Evolutionary conservation across 2,797 vertebrate genomes (phyloP), one percentile per base, ranked within the genome.

Genomic region (Mus minutoides): DNA sequence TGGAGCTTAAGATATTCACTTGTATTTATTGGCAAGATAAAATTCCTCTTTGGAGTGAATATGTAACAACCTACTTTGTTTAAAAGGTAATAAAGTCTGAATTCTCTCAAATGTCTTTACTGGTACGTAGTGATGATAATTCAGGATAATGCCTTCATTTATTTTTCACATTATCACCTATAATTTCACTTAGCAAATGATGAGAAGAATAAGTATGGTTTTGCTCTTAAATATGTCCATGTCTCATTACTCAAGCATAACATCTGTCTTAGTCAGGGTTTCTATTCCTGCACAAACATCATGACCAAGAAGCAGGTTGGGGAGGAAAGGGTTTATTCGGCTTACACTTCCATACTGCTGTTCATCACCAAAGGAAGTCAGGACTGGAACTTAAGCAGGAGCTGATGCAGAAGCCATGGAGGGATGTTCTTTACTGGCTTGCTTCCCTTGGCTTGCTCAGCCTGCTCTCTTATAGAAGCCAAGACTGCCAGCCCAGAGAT

Each of bases 21-120:
- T 87, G 89, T 98, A 98, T 98, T 98, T 98, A 98, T 97, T 97
- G 94, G 64, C 86, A 88, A 98, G 87, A 98, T 98, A 98, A 98
- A 98, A 97, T 90, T 97, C 90, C 93, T 98, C 83, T 98, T 96
- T 97, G 92, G 73, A 94, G 92, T 92, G 80, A 40, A 71, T 78
- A 67, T 9, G 97, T 98, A 98, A 98, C 93, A 64, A 88, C 85
- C 91, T 88, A 96, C 90, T 98, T 98, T 96, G 90, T 97, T 97
- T 97, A 97, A 98, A 97, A 97, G 95, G 94, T 0, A 3, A 49
- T 94, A 98, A 98, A 97, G 73, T 84, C 82, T 58, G 5, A 12
- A 1, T 97, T 98, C 97, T 92, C 62, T 94, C 85, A 49, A 56
- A 87, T 93, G 92, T 10, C 94, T 97, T 77, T 94, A 92, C 90